These are phyloP conservation scores for Xanthorhoe designata DNA, from an alignment of 2,888 invertebrate genomes.

Conservation along the genomic window DNA sequence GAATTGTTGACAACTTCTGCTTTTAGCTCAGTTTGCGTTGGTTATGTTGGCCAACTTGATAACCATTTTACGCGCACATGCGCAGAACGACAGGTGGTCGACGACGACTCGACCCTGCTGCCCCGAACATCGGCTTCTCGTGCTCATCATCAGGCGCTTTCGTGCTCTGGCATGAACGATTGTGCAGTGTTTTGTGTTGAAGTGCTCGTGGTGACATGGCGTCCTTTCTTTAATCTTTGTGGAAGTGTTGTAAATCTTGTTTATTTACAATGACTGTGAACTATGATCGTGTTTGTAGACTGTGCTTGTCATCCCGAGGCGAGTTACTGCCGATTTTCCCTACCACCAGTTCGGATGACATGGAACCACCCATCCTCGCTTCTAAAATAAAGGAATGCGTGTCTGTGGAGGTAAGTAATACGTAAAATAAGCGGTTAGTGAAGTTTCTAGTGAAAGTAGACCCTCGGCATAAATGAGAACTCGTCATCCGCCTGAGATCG, in stretches of 20 bases:
- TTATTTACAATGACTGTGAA: conserved; percentile 84
- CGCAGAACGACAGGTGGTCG: conserved; percentile 86
- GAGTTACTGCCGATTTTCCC: conserved; percentile 87
- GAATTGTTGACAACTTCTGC: conserved; percentile 61
- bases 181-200: conserved; percentile 84
- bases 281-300: conserved; percentile 86
- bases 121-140: conserved; percentile 85
- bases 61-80: conserved; percentile 83
- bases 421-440: conserved; percentile 65
- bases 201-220: conserved; percentile 85
- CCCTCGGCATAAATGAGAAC: conserved; percentile 80
- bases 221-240: conserved; percentile 75
- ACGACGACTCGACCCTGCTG: conserved; percentile 82
- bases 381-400: conserved; percentile 88
- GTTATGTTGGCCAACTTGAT: conserved; percentile 72
- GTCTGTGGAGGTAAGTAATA: conserved; percentile 87
- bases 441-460: conserved; percentile 83
- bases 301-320: conserved; percentile 87
- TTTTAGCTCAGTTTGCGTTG: conserved; percentile 55
- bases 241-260: conserved; percentile 72
- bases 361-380: conserved; percentile 84
- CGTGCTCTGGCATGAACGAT: conserved; percentile 83
- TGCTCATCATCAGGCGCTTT: conserved; percentile 86
- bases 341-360: conserved; percentile 83
- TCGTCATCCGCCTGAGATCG: conserved; percentile 83